Evolutionary conservation across 2,113 vertebrate species (phyloP).

Genomic region (Mionectes macconnelli): DNA sequence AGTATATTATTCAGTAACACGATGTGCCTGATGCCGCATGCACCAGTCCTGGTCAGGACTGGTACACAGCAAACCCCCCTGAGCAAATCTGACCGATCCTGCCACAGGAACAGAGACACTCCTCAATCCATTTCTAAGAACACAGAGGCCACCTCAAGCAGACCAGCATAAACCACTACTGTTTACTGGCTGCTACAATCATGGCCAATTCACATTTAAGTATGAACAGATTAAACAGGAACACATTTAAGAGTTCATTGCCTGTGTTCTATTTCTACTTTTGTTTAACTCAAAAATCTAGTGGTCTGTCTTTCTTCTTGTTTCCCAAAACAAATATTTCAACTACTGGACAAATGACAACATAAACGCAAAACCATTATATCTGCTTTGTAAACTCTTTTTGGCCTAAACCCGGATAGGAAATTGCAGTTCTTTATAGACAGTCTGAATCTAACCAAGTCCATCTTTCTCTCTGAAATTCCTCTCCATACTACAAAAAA

Average conservation of each 20-base stretch:
- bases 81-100: background rate
- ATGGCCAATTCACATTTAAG: background rate
- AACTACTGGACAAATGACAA: background rate
- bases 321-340: background rate
- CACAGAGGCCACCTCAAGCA: background rate
- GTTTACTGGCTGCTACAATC: background rate
- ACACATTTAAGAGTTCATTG: background rate
- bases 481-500: background rate
- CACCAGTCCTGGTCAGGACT: background rate
- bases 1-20: background rate
- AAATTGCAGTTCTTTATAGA: background rate
- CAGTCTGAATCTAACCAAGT: background rate
- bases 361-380: accelerated
- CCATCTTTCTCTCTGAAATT: background rate
- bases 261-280: background rate
- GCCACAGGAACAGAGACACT: background rate
- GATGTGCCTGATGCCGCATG: background rate
- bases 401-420: background rate
- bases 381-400: background rate
- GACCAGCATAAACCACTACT: background rate
- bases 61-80: accelerated
- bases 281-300: background rate
- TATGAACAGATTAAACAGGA: background rate
- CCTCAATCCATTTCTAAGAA: background rate
- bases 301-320: no score